Percentiles rank a stretch among this genome's conserved stretches.
These are phyloP conservation scores for Acrossocheilus fasciatus DNA, from an alignment of 2,797 vertebrate genomes.

Conservation along the genomic window DNA sequence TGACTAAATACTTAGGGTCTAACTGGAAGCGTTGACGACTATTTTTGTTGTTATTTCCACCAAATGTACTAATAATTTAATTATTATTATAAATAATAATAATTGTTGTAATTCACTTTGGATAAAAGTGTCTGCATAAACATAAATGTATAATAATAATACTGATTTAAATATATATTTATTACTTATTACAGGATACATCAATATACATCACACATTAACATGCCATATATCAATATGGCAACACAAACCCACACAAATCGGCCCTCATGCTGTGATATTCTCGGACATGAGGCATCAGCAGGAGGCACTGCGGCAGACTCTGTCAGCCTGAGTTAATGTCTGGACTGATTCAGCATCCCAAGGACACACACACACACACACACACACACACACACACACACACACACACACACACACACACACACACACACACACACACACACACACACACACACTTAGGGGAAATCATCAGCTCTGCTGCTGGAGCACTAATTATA, in stretches of 20 bases:
- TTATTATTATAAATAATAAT: neutral
- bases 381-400: too few relatives aligned
- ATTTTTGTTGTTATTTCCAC: neutral
- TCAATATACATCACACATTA: neutral
- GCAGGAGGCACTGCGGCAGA: slow-evolving; percentile 41
- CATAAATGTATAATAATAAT: neutral
- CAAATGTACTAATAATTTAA: neutral
- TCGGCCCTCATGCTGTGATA: slow-evolving; percentile 1
- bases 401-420: too few relatives aligned
- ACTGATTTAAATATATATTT: neutral
- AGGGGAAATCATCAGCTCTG: slow-evolving; percentile 6
- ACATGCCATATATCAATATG: neutral
- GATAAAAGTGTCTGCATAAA: neutral
- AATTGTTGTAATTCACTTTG: neutral
- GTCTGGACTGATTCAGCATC: slow-evolving; percentile 44
- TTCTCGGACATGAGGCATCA: slow-evolving; percentile 20
- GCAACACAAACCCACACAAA: slow-evolving; percentile 26
- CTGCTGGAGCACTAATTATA: neutral
- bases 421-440: too few relatives aligned
- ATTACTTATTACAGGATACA: neutral
- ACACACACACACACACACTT: neutral
- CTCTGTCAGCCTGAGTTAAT: slow-evolving; percentile 50
- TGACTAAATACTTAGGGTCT: neutral
- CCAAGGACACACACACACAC: slow-evolving; percentile 5
- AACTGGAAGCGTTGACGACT: neutral